Evolutionary conservation across 2,888 invertebrate genomes (phyloP), one percentile per base, ranked within the genome.

Genomic region (Smittia sp.): DNA sequence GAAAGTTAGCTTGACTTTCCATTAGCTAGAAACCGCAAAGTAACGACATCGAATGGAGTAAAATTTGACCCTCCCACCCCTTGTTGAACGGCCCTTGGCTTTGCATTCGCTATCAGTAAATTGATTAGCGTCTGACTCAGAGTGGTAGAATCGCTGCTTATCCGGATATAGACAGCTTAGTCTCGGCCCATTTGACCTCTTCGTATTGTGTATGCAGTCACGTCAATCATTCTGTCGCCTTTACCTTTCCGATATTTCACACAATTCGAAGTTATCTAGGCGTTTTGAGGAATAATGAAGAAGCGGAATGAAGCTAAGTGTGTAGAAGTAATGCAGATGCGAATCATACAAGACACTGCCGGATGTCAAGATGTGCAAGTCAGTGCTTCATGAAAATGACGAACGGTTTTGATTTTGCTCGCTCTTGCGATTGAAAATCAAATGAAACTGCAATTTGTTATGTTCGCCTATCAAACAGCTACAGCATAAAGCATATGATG

Each of bases 401-500:
- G 7, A 58, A 58, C 22, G n/a, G 7, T 58, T 18, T 22, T 27
- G 18, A 62, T 24, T 3, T 22, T 62, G 7, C 27, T 63, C 25
- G 27, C 27, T 63, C 7, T 27, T 63, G n/a, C n/a, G 27, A 63
- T 63, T 63, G 2, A 3, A 63, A 1, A 3, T 63, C n/a, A 27
- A 63, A 63, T 24, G 27, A 58, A 63, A 63, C 27, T 63, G 63
- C 63, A 63, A 63, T 63, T 63, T 63, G 63, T 63, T 25, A 58
- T 63, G 63, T 63, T 63, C 18, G n/a, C 6, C 58, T 58, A 58
- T 58, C 58, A 27, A 25, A 25, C 7, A 7, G 63, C 25, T 25
- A 1, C 1, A 63, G 22, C 63, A 63, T 25, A 63, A 27, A 63
- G 2, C 20, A 18, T 52, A n/a, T 52, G n/a, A 4, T 52, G 11